Percentiles rank a stretch among this genome's conserved stretches.
Evolutionary conservation across 2,888 invertebrate genomes (phyloP).

Genomic region (Hylaea fasciaria): DNA sequence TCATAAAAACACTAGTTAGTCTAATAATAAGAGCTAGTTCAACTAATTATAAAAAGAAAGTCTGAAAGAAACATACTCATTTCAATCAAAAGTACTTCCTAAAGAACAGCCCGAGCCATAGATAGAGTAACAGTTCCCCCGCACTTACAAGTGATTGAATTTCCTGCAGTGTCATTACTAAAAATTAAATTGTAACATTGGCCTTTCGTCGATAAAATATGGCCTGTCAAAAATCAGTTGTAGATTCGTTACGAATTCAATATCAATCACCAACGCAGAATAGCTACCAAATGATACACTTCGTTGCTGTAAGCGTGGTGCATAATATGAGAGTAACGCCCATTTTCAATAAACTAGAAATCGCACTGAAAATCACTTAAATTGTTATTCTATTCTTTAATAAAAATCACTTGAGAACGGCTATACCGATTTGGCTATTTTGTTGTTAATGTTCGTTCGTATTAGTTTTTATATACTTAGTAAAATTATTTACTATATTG

Average conservation of each 20-base stretch:
- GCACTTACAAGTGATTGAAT: slow-evolving; percentile 28
- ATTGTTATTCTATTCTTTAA: too few species aligned
- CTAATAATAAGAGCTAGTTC: slow-evolving; percentile 9
- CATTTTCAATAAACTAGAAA: slow-evolving; percentile 3
- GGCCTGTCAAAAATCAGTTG: slow-evolving; percentile 70
- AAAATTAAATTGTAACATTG: slow-evolving; percentile 42
- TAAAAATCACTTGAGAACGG: too few species aligned
- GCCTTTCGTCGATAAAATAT: slow-evolving; percentile 56
- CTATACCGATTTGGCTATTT: too few species aligned
- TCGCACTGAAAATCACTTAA: too few species aligned
- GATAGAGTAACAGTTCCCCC: neutral
- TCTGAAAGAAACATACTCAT: slow-evolving; percentile 20
- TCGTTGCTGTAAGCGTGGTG: slow-evolving; percentile 23
- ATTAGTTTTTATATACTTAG: too few species aligned
- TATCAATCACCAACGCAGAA: slow-evolving; percentile 68
- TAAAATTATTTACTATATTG: too few species aligned
- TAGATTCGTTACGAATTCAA: slow-evolving; percentile 72
- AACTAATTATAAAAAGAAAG: slow-evolving; percentile 24
- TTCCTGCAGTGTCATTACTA: slow-evolving; percentile 37
- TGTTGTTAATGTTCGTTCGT: too few species aligned
- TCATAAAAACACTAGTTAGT: too few species aligned
- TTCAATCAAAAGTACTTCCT: slow-evolving; percentile 18
- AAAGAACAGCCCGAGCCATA: slow-evolving; percentile 13
- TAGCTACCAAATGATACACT: slow-evolving; percentile 56
- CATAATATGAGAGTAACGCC: slow-evolving; percentile 42